phyloP scores from a whole-genome alignment of 2,113 vertebrate genomes.

The Phylloscopus trochilus region DNA sequence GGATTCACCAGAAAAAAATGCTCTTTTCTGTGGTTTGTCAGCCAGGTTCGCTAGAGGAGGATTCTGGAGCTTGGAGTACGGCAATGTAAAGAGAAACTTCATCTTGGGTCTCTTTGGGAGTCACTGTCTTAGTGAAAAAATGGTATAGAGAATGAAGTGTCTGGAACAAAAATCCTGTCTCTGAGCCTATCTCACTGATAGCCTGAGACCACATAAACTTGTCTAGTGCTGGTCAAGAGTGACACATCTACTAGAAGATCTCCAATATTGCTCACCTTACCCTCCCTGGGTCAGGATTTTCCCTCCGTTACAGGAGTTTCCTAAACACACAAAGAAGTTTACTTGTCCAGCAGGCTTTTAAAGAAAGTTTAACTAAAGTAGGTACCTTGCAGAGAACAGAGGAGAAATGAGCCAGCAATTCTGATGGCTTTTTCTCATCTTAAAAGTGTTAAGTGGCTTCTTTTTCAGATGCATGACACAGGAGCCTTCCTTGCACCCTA shows the following conservation, averaged over 20 bases:
- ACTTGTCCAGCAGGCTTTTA: background rate
- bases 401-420: background rate
- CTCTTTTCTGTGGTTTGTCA: background rate
- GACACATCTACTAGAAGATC: background rate
- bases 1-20: background rate
- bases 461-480: background rate
- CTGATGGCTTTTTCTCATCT: background rate
- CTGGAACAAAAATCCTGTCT: background rate
- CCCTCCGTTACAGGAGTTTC: background rate
- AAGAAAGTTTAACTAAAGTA: background rate
- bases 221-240: background rate
- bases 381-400: background rate
- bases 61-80: background rate
- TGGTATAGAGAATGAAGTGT: background rate
- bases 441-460: background rate
- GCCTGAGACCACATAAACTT: background rate
- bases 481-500: background rate
- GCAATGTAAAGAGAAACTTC: background rate
- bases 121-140: background rate
- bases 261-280: background rate
- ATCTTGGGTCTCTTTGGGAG: background rate
- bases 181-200: background rate
- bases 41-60: background rate
- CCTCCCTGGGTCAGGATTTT: background rate
- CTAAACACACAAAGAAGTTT: background rate